Conservation (phyloP, 2,113 vertebrate genomes). For the Misgurnus mizolepis region DNA sequence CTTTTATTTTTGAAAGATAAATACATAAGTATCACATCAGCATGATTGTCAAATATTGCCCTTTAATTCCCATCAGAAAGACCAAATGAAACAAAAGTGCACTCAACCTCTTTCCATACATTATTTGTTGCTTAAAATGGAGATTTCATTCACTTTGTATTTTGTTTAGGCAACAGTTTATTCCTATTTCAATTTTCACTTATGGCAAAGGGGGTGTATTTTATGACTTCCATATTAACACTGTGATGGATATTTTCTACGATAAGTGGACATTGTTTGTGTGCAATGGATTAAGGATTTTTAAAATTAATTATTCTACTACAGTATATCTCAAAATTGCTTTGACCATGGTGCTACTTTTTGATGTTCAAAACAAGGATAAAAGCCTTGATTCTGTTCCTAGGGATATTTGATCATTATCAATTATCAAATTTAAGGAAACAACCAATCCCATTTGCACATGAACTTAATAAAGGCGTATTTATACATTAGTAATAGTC, state of each 20-base stretch:
- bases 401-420: conserved; percentile 76
- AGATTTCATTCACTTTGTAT: neutral
- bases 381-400: conserved; percentile 68
- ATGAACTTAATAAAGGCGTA: conserved; percentile 77
- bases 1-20: neutral
- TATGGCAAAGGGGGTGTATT: conserved; percentile 42
- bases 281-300: conserved; percentile 65
- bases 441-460: conserved; percentile 77
- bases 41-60: neutral
- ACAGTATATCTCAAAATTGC: conserved; percentile 47
- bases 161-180: conserved; percentile 4
- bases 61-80: neutral
- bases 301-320: conserved; percentile 62
- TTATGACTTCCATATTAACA: conserved; percentile 28
- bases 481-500: conserved; percentile 77
- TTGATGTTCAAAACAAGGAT: conserved; percentile 42
- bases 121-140: neutral
- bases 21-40: neutral
- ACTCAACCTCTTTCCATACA: neutral
- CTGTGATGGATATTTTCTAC: conserved; percentile 32
- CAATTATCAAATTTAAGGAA: conserved; percentile 64
- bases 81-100: neutral
- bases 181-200: conserved; percentile 29
- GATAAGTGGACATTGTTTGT: conserved; percentile 22
- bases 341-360: conserved; percentile 54